Percentiles rank a stretch among this genome's conserved stretches.
Conservation (phyloP, 1,140 invertebrate genomes). For the Apis florea region DNA sequence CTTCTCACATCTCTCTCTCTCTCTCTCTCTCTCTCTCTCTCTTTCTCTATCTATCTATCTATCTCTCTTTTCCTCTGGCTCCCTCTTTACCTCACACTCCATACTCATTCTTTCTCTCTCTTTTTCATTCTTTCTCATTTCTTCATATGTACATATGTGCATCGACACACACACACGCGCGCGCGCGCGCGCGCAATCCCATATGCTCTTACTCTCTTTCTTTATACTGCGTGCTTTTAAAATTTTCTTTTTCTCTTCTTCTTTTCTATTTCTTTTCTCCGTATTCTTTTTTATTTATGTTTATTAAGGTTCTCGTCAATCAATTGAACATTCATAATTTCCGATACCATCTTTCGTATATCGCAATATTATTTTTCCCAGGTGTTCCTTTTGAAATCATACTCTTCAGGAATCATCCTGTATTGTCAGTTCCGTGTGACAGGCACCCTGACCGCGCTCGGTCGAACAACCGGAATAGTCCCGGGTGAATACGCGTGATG, state of each 20-base stretch:
- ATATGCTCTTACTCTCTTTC: conserved; percentile 3
- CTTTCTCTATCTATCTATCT: background rate
- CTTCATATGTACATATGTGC: background rate
- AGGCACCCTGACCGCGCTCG: conserved; percentile 27
- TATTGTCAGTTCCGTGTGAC: conserved; percentile 37
- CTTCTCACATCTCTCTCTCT: background rate
- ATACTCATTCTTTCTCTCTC: conserved; percentile 21
- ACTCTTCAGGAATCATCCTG: background rate
- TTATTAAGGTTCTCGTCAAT: conserved; percentile 18
- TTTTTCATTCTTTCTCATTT: conserved; percentile 15
- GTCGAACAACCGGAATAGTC: conserved; percentile 37
- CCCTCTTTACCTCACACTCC: conserved; percentile 36
- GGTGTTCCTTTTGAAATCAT: conserved; percentile 30
- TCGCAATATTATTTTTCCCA: conserved; percentile 28
- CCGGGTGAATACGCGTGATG: conserved; percentile 44
- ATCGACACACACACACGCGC: background rate
- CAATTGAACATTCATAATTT: conserved; percentile 52
- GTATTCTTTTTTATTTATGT: conserved; percentile 5
- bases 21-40: background rate
- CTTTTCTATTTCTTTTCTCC: background rate
- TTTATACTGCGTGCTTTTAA: conserved; percentile 20
- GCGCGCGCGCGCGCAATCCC: background rate
- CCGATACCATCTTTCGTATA: conserved; percentile 9
- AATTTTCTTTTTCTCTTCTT: background rate
- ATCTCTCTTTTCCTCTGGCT: conserved; percentile 34